A percentile compares a stretch with the other conserved stretches of the same genome.
Evolutionary conservation across 2,888 invertebrate species (phyloP).

Genomic region (Macrostomum cliftonense): DNA sequence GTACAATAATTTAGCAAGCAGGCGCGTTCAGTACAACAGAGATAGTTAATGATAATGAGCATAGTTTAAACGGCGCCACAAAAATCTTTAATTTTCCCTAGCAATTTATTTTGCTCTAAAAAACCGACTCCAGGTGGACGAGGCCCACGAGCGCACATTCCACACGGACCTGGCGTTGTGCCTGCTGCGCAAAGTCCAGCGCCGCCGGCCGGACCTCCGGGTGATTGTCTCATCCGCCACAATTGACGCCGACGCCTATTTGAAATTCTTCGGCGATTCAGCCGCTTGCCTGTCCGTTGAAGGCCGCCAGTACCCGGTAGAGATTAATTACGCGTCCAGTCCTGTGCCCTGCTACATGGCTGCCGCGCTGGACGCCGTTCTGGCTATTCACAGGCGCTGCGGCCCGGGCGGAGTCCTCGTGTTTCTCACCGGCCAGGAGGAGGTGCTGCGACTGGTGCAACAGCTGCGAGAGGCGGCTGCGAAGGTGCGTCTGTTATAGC

Average conservation of each 20-base stretch:
- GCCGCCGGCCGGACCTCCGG: slow-evolving; percentile 50
- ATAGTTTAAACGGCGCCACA: no score
- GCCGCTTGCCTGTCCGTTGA: slow-evolving; percentile 67
- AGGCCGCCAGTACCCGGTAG: slow-evolving; percentile 69
- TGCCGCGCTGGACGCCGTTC: slow-evolving; percentile 62
- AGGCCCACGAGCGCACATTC: slow-evolving; percentile 80
- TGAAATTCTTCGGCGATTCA: slow-evolving; percentile 22
- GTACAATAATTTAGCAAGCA: no score
- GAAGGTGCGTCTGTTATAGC: slow-evolving; percentile 8
- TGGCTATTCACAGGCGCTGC: slow-evolving; percentile 59
- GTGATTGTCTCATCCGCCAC: slow-evolving; percentile 84
- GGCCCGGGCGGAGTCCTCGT: slow-evolving; percentile 67
- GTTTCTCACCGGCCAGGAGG: slow-evolving; percentile 46
- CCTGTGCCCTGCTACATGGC: slow-evolving; percentile 75
- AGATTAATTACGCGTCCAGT: slow-evolving; percentile 51
- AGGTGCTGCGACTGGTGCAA: slow-evolving; percentile 21
- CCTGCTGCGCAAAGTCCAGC: slow-evolving; percentile 55
- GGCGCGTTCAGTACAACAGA: no score
- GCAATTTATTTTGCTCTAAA: no score
- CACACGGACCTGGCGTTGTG: slow-evolving; percentile 85
- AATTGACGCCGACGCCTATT: slow-evolving; percentile 62
- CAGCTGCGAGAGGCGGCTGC: slow-evolving; percentile 16
- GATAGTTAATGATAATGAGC: no score
- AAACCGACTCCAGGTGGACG: slow-evolving; percentile 46
- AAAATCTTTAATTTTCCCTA: no score